Base-by-base conservation (phyloP, 2,797 vertebrate genomes). In the Ptychobarbus kaznakovi region DNA sequence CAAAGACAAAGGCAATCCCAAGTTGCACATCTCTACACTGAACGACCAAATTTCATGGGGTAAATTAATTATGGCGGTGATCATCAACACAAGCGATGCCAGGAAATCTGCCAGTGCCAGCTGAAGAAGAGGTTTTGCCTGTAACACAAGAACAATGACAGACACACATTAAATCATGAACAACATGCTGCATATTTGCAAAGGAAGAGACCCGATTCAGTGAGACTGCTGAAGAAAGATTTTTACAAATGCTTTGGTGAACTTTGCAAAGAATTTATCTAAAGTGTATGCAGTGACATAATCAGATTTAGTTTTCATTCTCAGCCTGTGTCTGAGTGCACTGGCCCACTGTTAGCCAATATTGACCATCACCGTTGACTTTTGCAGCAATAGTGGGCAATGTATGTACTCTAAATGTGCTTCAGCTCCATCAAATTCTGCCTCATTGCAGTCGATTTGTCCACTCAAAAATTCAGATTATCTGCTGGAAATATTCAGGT, bases 81-180 rank as follows among this genome's bases (percentile, higher is more conserved):
- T 85, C 90, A 95, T 90, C 85, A 97, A 91, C 44, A 90, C 80
- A 0, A 91, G 9, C 5, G 96, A 93, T 0, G 93, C 96, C 89
- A 96, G 89, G 63, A 96, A 90, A 89, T 97, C 96, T 0, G 96
- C 96, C 82, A 96, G 90, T 25, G 95, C 90, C 0, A 97, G 93
- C 87, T 96, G 96, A 83, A 95, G 92, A 82, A 96, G 92, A 4
- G 96, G 92, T 1, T 92, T 92, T 22, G 92, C 95, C 96, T 96
- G 91, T 1, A 77, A 20, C 40, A 86, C 56, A 86, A 58, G 69
- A 69, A 78, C n/a, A 75, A 84, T 44, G 44, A 51, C 40, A 87
- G 22, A 38, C 53, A 85, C 3, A 28, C 25, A 25, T 80, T 65
- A 65, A 65, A 42, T 5, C 20, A 28, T 46, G 42, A 56, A 72